These are phyloP conservation scores for Pseudorectes ferrugineus DNA, from an alignment of 2,113 vertebrate species.

Conservation along the genomic window DNA sequence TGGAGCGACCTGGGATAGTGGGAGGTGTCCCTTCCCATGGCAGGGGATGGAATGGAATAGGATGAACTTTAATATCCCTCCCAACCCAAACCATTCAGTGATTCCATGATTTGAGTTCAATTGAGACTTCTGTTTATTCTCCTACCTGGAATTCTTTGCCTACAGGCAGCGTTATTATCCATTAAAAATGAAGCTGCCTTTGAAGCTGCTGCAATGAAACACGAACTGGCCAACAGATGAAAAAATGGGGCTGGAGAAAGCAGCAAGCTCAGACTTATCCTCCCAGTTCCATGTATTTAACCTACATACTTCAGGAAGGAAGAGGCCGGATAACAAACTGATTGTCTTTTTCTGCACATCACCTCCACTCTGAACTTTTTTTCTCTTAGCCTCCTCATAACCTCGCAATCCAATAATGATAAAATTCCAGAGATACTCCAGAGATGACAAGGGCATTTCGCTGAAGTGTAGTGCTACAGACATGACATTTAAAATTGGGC, in stretches of 20 bases:
- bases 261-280: not conserved
- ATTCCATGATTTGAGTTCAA: not conserved
- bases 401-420: not conserved
- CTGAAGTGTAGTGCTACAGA: not conserved
- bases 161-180: not conserved
- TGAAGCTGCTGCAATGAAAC: not conserved
- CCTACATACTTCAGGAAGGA: not conserved
- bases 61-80: not conserved
- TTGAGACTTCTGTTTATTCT: not conserved
- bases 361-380: not conserved
- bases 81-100: not conserved
- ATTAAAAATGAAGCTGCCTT: not conserved
- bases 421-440: conserved; percentile 24
- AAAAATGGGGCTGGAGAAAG: not conserved
- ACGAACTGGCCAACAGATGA: not conserved
- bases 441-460: not conserved
- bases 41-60: not conserved
- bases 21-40: not conserved
- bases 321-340: not conserved
- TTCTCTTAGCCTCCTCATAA: not conserved
- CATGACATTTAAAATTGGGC: not conserved
- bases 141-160: not conserved
- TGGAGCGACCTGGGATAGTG: not conserved
- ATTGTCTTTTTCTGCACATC: not conserved
- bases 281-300: not conserved